These are phyloP conservation scores for Litocranius walleri DNA, from an alignment of 2,113 vertebrate species.

Conservation along the genomic window DNA sequence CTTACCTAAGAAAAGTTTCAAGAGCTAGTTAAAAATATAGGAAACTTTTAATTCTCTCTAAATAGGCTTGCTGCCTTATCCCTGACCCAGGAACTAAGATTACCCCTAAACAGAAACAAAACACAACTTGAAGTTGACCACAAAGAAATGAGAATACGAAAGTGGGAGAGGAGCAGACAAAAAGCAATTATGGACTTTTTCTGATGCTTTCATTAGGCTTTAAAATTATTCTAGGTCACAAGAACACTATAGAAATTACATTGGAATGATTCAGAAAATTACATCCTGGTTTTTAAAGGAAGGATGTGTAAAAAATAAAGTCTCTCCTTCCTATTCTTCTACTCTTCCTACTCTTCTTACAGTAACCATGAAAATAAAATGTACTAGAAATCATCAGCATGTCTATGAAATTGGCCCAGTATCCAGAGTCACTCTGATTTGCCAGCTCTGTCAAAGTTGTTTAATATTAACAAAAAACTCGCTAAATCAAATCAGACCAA, in stretches of 20 bases:
- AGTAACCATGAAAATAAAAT: conserved; percentile 28
- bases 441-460: neutral
- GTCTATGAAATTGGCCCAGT: neutral
- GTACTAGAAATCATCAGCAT: neutral
- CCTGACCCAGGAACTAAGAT: neutral
- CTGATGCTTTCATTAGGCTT: neutral
- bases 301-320: neutral
- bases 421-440: neutral
- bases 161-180: neutral
- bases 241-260: neutral
- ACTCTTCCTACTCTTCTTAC: neutral
- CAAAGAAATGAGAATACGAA: neutral
- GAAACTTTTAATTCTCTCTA: neutral
- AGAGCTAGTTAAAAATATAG: neutral
- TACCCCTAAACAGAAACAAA: neutral
- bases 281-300: neutral
- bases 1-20: neutral
- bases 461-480: neutral
- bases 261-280: neutral
- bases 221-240: conserved; percentile 27
- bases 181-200: neutral
- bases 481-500: neutral
- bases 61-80: neutral
- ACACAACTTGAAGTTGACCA: neutral
- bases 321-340: neutral